Conservation (phyloP, 2,113 vertebrate genomes). For the Ciconia maguari region DNA sequence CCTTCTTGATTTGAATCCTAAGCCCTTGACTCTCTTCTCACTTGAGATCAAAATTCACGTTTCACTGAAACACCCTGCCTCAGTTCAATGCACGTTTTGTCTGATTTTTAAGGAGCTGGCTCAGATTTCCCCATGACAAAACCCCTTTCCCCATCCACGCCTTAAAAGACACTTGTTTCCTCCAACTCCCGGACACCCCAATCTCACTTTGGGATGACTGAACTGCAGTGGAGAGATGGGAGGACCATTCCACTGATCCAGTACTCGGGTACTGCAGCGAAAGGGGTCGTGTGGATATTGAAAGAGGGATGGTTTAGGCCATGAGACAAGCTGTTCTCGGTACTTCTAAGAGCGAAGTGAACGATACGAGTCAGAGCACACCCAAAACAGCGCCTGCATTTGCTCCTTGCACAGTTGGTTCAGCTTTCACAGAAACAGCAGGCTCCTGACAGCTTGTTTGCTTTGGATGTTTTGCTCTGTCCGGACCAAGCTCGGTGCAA, state of each 20-base stretch:
- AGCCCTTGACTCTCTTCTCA: background rate
- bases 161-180: background rate
- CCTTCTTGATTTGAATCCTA: background rate
- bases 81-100: background rate
- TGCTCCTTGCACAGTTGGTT: background rate
- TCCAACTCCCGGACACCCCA: background rate
- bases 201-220: rapidly evolving
- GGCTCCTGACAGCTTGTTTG: background rate
- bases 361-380: rapidly evolving
- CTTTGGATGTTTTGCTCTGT: background rate
- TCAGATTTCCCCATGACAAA: background rate
- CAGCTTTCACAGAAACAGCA: background rate
- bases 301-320: no score
- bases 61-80: background rate
- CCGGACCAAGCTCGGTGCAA: background rate
- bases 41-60: background rate
- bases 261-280: background rate
- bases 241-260: background rate
- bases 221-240: background rate
- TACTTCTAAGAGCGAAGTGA: background rate
- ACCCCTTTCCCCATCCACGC: background rate
- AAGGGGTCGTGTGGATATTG: rapidly evolving
- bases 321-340: rapidly evolving
- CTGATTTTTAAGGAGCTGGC: background rate
- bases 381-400: background rate